Base-by-base conservation (phyloP, 2,888 invertebrate genomes). In the Trichacis sp. region DNA sequence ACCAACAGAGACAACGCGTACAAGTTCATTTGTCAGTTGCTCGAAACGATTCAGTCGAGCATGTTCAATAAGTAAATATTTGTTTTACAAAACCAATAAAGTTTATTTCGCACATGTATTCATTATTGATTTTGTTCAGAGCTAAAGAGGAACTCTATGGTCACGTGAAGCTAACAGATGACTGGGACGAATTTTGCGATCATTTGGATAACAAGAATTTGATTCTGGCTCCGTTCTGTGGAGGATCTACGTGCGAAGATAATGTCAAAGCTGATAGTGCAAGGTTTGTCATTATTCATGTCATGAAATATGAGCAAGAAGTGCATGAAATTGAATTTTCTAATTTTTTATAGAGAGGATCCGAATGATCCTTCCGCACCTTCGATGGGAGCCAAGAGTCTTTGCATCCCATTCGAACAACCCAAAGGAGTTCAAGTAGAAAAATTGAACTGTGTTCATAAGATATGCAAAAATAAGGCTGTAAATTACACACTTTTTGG, bases 311-410 rank as follows among this genome's bases (percentile, higher is more conserved):
- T n/a, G n/a, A n/a, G n/a, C n/a, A n/a, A n/a, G n/a, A n/a, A n/a
- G n/a, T n/a, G n/a, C n/a, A n/a, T n/a, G n/a, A n/a, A n/a, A n/a
- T n/a, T n/a, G n/a, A n/a, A n/a, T n/a, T n/a, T n/a, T n/a, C n/a
- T n/a, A n/a, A n/a, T n/a, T n/a, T n/a, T n/a, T n/a, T n/a, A n/a
- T n/a, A 93, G 93, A 78, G 90, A 88, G 59, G 91, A 92, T 52
- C 88, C 75, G 1, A 87, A 85, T 77, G 92, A 93, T 63, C 88
- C 91, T 52, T 95, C 94, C 59, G 94, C 93, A 17, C 95, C 97
- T 18, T 91, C 97, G 0, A 99, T 99, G 98, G 99, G 99, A 38
- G 99, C 99, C 5, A 99, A 99, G 86, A 92, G 96, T 6, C 88
- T 99, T 12, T 99, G 99, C 84, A 95, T 98, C 78, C 99, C 99